Percentiles rank a stretch among this genome's conserved stretches.
Conservation (phyloP, 2,113 vertebrate genomes). For the Hippocampus barbouri region DNA sequence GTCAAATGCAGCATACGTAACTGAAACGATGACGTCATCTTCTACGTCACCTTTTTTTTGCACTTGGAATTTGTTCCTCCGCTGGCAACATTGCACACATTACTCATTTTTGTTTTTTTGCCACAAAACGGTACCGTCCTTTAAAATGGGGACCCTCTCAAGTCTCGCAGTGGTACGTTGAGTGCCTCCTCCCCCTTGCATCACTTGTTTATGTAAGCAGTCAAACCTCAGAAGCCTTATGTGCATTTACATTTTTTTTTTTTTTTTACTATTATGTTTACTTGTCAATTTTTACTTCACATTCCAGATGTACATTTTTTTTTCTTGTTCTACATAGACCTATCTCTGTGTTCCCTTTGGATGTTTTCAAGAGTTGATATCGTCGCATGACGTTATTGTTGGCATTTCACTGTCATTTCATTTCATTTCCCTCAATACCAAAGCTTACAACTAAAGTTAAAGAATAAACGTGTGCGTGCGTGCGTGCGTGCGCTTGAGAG, state of each 20-base stretch:
- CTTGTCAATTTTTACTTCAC: neutral
- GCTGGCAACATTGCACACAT: neutral
- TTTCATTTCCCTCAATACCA: slow-evolving; percentile 59
- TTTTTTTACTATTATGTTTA: neutral
- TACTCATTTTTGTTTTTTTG: neutral
- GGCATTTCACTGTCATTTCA: slow-evolving; percentile 26
- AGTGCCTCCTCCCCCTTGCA: neutral
- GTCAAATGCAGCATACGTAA: neutral
- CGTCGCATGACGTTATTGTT: slow-evolving; percentile 26
- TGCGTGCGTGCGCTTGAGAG: too few species aligned
- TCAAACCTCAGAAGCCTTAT: neutral
- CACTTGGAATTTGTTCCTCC: neutral
- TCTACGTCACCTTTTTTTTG: neutral
- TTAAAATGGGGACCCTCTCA: neutral
- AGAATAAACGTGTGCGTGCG: neutral
- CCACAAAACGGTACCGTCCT: neutral
- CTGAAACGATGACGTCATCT: neutral
- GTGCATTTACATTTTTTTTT: neutral
- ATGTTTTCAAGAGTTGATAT: neutral
- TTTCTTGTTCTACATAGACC: neutral
- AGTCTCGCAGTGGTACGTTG: neutral
- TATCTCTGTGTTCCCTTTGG: neutral
- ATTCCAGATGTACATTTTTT: neutral
- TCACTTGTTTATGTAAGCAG: neutral
- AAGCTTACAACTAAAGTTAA: slow-evolving; percentile 63